phyloP scores from a whole-genome alignment of 1,140 invertebrate genomes.

The Tetramorium simillimum region DNA sequence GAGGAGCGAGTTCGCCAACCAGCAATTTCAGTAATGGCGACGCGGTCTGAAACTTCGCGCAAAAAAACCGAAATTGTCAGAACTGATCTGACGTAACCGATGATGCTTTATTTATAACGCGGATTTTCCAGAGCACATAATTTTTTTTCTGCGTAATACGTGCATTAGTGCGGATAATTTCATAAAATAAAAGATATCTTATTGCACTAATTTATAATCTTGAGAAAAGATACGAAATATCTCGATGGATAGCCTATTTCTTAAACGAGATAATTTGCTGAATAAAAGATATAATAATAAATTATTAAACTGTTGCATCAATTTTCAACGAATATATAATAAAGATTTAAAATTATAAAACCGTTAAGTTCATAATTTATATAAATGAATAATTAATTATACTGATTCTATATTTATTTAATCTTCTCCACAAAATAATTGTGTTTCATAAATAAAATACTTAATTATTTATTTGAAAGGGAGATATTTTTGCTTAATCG shows the following conservation, averaged over 20 bases:
- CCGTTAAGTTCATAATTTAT: neutral
- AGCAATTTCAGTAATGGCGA: slow-evolving; percentile 66
- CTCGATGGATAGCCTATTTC: neutral
- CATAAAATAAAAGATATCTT: neutral
- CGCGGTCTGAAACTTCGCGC: slow-evolving; percentile 8
- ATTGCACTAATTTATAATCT: neutral
- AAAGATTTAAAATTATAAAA: neutral
- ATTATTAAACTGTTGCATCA: neutral
- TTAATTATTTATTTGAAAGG: neutral
- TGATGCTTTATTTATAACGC: slow-evolving; percentile 7
- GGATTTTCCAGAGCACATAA: neutral
- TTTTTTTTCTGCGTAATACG: neutral
- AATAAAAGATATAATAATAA: neutral
- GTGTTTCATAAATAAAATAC: neutral
- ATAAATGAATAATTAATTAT: neutral
- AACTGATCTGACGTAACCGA: neutral
- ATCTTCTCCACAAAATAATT: neutral
- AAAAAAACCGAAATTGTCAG: slow-evolving; percentile 48
- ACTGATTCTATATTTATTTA: neutral
- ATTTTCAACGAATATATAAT: neutral
- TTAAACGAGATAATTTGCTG: neutral
- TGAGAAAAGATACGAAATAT: neutral
- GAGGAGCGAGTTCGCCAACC: neutral
- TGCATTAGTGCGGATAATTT: neutral
- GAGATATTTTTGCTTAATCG: neutral